Evolutionary conservation across 1,140 invertebrate genomes (phyloP).

Genomic region (Rhynchophorus ferrugineus): DNA sequence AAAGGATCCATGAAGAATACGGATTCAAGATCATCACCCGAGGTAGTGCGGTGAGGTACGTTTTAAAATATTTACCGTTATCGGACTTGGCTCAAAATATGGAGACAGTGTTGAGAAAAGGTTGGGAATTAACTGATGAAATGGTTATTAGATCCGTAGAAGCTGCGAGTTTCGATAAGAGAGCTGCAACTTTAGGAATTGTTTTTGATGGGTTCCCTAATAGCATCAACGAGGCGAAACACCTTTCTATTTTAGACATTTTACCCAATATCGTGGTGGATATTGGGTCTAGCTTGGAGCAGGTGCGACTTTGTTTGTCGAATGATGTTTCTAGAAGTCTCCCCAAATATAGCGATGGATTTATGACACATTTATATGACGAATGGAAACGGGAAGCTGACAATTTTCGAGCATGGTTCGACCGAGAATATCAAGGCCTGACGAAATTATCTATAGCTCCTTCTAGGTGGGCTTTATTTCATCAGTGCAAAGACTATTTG

Average conservation of each 20-base stretch:
- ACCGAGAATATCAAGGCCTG: slow-evolving; percentile 46
- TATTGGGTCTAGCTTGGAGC: slow-evolving; percentile 38
- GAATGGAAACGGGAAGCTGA: slow-evolving; percentile 39
- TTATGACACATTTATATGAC: slow-evolving; percentile 41
- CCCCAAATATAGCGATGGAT: slow-evolving; percentile 40
- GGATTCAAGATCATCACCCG: slow-evolving; percentile 45
- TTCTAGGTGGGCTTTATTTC: slow-evolving; percentile 45
- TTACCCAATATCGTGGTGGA: slow-evolving; percentile 49
- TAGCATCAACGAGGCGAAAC: slow-evolving; percentile 40
- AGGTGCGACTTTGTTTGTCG: slow-evolving; percentile 39
- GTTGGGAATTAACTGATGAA: slow-evolving; percentile 38
- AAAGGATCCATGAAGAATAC: slow-evolving; percentile 44
- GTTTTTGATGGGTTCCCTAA: slow-evolving; percentile 52
- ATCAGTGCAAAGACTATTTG: slow-evolving; percentile 38
- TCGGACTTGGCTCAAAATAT: slow-evolving; percentile 42
- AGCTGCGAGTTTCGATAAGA: slow-evolving; percentile 42
- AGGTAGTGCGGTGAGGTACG: slow-evolving; percentile 44
- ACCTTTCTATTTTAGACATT: slow-evolving; percentile 43
- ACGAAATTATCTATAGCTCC: slow-evolving; percentile 33
- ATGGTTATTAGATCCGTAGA: slow-evolving; percentile 45
- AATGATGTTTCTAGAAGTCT: slow-evolving; percentile 29
- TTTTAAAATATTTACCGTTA: slow-evolving; percentile 43
- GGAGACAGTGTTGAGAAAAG: slow-evolving; percentile 36
- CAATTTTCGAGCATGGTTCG: slow-evolving; percentile 43
- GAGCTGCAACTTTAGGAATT: slow-evolving; percentile 42